Evolutionary conservation across 92 coral and sea anemone genomes (phyloP), one percentile per base, ranked within the genome.

Genomic region (Porites divaricata): DNA sequence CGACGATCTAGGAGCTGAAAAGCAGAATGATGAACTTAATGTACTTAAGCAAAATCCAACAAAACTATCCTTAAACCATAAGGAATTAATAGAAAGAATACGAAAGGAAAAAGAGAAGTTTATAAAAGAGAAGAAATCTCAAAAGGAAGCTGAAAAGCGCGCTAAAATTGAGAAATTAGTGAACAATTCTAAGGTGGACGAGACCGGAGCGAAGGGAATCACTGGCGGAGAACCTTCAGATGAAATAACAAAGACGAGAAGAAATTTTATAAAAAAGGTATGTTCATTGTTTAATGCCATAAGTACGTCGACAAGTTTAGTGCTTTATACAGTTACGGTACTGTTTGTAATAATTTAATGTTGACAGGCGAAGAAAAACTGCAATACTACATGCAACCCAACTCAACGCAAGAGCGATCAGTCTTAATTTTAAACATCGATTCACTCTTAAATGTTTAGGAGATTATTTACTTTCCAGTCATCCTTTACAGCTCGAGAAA

Each of bases 161-260:
- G 94, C 78, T 50, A 89, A 89, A 76, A 72, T 87, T 56, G 96
- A 96, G 65, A 89, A 89, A 87, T 86, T 94, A 62, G 88, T 94
- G 13, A 92, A 84, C 35, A 83, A 71, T 20, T 72, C 81, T n/a
- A 88, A 85, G 68, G 83, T 85, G 0, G 80, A 84, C 23, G 77
- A 85, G n/a, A 75, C 85, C 16, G 91, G 88, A 15, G 82, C 76
- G 8, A 52, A n/a, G 5, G 93, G 93, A 28, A 79, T 90, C 0
- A 81, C 85, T 2, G 99, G 95, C 0, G 99, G 99, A 9, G 99
- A 94, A 54, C 94, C 98, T 7, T 49, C 83, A 0, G 98, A 97
- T 78, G 89, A 91, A 17, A 64, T 90, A 62, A 86, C 99, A 20
- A 95, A 83, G 65, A 71, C 91, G 22, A 84, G 99, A 74, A 81